Evolutionary conservation across 2,797 vertebrate genomes (phyloP), one percentile per base, ranked within the genome.

Genomic region (Anomalospiza imberbis): DNA sequence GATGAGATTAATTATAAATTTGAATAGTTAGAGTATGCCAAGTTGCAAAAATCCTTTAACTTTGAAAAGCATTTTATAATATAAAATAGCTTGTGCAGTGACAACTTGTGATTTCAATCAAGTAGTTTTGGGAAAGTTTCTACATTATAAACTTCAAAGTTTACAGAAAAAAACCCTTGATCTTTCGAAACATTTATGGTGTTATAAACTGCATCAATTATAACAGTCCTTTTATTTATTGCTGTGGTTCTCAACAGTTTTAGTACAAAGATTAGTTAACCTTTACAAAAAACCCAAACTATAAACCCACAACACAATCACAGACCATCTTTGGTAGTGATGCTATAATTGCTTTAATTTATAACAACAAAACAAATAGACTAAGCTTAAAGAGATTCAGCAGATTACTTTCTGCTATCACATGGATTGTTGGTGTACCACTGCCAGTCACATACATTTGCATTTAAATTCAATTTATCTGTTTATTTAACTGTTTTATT

Each of bases 21-120:
- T 74, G 68, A 60, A 58, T 45, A 74, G 36, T 61, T 70, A 71
- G 40, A 81, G 62, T 45, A 57, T 67, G 51, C 32, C 38, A 90
- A 88, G 48, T 85, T 81, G 44, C 31, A 92, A 90, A 80, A 72
- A 85, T 68, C 32, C 29, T 85, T 89, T 80, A 87, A 47, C 65
- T 85, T 87, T 89, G 26, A 89, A 67, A 87, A 87, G 32, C 28
- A 80, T 63, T 92, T 93, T 47, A 89, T 72, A 76, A 83, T 72
- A 87, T 60, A 68, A 87, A 93, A 75, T 75, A 75, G 45, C 34
- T 84, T 91, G 32, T 87, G 62, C 73, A 70, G 55, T 73, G 55
- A 74, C 55, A 83, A 44, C 32, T 68, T 88, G n/a, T 45, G 34
- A 85, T 93, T 84, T 93, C 57, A 83, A 63, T 80, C 70, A 72